phyloP scores from a whole-genome alignment of 37 sponge, comb jelly and placozoan species.

The Halisarca cf. caerulea region DNA sequence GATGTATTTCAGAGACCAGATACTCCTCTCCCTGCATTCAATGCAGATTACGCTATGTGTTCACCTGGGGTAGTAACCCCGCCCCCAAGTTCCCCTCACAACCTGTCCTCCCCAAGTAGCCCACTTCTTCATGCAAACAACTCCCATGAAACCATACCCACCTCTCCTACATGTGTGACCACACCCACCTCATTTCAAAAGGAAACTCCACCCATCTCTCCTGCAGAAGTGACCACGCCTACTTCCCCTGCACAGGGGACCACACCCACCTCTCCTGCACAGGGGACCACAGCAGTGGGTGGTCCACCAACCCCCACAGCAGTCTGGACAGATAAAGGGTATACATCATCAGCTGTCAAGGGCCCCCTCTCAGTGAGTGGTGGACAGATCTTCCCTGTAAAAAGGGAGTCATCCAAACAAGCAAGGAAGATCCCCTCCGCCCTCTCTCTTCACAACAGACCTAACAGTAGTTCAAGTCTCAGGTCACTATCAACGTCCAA shows the following conservation, averaged over 20 bases:
- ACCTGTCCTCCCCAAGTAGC: slow-evolving; percentile 20
- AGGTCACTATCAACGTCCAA: too few relatives aligned
- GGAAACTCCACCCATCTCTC: not conserved
- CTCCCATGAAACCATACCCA: not conserved
- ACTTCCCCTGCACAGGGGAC: not conserved
- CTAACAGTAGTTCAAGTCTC: too few relatives aligned
- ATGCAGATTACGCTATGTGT: not conserved
- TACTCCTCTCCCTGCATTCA: not conserved
- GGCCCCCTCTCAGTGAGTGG: too few relatives aligned
- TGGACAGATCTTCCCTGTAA: too few relatives aligned
- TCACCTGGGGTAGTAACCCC: not conserved
- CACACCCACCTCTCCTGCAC: not conserved
- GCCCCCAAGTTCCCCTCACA: not conserved
- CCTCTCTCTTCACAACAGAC: too few relatives aligned
- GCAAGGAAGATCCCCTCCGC: too few relatives aligned
- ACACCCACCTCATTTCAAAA: not conserved
- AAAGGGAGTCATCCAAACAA: too few relatives aligned
- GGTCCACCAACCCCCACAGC: not conserved
- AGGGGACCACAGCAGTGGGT: not conserved
- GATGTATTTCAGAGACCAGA: slow-evolving; percentile 1
- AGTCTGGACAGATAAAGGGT: too few relatives aligned
- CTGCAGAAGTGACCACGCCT: not conserved
- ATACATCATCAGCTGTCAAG: too few relatives aligned
- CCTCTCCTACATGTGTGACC: too few relatives aligned
- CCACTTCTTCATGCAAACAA: not conserved